Evolutionary conservation across 92 coral and sea anemone species (phyloP), one percentile per base, ranked within the genome.

Genomic region (Siderastrea siderea): DNA sequence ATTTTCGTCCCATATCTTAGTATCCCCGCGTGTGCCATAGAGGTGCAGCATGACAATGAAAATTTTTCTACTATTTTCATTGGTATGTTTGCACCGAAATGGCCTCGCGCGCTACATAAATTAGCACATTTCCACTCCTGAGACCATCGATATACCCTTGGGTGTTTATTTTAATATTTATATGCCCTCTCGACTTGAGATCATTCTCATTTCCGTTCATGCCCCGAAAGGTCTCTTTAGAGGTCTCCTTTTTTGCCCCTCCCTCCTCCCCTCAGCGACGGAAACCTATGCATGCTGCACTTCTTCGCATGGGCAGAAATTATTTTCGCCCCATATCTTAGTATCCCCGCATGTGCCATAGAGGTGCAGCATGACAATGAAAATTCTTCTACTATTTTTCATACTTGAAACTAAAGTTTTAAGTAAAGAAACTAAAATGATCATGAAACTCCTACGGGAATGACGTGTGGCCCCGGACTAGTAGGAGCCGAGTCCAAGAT

Each of bases 1-100:
- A 64, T 68, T 68, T 68, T 68, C 72, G 77, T 0, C 77, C 77
- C 77, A 47, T 47, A 15, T 70, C 75, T 68, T 38, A 68, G 50
- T 9, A 68, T 68, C 72, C 8, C 72, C 72, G 50, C 72, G 72
- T 38, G 72, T 44, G 72, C 72, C 72, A 19, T 43, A 68, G 72
- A 38, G 72, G 49, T 43, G 72, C 72, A 68, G 72, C 19, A 68
- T 43, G 43, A 19, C 72, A 68, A 68, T 68, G 72, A 68, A 68
- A 68, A 68, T 68, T 68, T 2, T 68, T 7, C 72, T 68, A 45
- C 72, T 68, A 68, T 68, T 68, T 64, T 62, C 67, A 62, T 62
- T 62, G 67, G n/a, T 62, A 15, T 62, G 15, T 10, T 62, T 62
- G 67, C 67, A 26, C 15, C 67, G 67, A 62, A 13, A 62, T 10